A percentile compares a stretch with the other conserved stretches of the same genome.
Conservation (phyloP, 2,113 vertebrate genomes). For the Caloenas nicobarica region DNA sequence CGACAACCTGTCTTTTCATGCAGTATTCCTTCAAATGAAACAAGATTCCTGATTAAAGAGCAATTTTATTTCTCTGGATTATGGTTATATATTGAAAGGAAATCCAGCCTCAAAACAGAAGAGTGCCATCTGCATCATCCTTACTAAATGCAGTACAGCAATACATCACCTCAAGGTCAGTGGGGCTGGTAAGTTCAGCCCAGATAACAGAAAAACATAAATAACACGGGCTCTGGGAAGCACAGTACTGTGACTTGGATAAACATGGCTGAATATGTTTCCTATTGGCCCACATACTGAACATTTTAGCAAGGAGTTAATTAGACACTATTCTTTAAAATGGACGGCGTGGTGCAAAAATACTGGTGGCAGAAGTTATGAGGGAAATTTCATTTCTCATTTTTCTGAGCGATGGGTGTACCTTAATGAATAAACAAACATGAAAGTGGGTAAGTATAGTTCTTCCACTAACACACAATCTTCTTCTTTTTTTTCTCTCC, state of each 20-base stretch:
- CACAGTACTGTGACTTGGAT: background rate
- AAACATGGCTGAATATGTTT: background rate
- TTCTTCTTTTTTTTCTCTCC: too few species aligned
- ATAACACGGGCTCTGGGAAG: background rate
- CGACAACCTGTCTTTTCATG: too few species aligned
- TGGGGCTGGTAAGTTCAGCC: background rate
- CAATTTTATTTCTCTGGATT: background rate
- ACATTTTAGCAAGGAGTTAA: background rate
- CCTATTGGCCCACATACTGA: background rate
- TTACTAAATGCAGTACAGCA: background rate
- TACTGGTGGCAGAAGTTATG: background rate
- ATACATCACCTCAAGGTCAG: background rate
- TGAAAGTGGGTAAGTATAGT: background rate
- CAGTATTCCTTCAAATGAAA: background rate
- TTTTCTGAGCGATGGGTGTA: background rate
- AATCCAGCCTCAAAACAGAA: background rate
- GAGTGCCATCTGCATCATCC: background rate
- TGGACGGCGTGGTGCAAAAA: background rate
- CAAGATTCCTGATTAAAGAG: background rate
- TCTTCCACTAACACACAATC: background rate
- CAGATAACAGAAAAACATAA: background rate
- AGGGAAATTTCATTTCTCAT: background rate
- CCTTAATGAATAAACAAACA: conserved; percentile 34
- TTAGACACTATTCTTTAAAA: background rate
- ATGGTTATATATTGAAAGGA: background rate